Percentiles rank a stretch among this genome's conserved stretches.
Conservation (phyloP, 2,797 vertebrate genomes). For the Sebastes vulpes region DNA sequence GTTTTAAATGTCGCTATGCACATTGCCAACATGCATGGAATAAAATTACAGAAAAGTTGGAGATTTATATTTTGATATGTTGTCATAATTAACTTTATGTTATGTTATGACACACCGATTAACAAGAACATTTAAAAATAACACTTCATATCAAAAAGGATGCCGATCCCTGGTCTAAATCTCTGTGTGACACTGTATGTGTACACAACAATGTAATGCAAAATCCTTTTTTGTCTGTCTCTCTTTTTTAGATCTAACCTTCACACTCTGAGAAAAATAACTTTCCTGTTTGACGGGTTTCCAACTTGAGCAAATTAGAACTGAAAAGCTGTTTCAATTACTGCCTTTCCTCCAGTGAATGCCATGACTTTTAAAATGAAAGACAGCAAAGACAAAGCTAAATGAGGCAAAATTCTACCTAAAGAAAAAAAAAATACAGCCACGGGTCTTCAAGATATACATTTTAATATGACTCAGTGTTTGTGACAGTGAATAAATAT, state of each 20-base stretch:
- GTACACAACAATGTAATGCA: neutral
- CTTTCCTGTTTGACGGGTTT: conserved; percentile 1
- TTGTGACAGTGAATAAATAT: conserved; percentile 13
- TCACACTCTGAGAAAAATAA: neutral
- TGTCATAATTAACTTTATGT: no score
- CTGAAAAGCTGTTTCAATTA: conserved; percentile 28
- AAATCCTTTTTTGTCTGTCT: neutral
- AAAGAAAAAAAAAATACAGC: conserved; percentile 14
- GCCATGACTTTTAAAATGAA: conserved; percentile 5
- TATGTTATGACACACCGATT: no score
- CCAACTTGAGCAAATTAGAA: conserved; percentile 24
- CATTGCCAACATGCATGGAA: no score
- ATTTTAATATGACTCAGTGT: conserved; percentile 7
- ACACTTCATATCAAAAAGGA: no score
- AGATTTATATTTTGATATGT: no score
- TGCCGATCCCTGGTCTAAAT: neutral
- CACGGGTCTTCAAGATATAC: neutral
- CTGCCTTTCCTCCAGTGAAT: neutral
- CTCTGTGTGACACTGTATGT: no score
- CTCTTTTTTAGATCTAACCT: neutral
- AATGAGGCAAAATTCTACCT: neutral
- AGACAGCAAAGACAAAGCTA: neutral
- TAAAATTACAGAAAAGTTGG: no score
- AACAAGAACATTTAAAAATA: no score
- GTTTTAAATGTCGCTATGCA: no score